Evolutionary conservation across 92 coral and sea anemone species (phyloP).

Genomic region (Siderastrea siderea): DNA sequence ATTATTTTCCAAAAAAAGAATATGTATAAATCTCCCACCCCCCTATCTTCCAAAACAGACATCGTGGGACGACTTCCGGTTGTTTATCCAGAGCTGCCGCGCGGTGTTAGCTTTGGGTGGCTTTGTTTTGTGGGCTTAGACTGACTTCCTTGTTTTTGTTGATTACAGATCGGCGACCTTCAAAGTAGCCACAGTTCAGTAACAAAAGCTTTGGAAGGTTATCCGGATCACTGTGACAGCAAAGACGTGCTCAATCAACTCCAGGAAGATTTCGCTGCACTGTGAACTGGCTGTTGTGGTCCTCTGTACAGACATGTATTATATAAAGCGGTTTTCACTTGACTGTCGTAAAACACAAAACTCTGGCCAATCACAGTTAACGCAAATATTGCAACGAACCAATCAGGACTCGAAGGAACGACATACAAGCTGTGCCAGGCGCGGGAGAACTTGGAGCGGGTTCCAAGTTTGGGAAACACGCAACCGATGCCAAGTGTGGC

Average conservation of each 20-base stretch:
- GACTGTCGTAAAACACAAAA: neutral
- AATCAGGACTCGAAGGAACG: neutral
- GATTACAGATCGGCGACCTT: conserved; percentile 89
- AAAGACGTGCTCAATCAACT: conserved; percentile 89
- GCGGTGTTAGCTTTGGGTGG: neutral
- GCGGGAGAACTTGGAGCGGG: neutral
- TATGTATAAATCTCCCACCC: too few relatives aligned
- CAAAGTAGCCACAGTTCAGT: conserved; percentile 94
- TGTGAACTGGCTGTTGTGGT: conserved; percentile 26
- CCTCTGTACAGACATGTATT: neutral
- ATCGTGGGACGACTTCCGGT: neutral
- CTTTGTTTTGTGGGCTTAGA: neutral
- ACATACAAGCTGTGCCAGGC: neutral
- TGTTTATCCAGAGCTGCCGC: neutral
- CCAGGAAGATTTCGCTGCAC: conserved; percentile 87
- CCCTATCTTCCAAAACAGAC: too few relatives aligned
- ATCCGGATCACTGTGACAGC: conserved; percentile 96
- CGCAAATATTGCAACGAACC: neutral
- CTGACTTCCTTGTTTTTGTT: neutral
- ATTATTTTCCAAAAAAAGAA: too few relatives aligned
- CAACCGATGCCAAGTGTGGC: neutral
- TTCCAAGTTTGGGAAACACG: neutral
- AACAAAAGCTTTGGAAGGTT: conserved; percentile 88
- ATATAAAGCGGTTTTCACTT: neutral
- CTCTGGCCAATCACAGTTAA: neutral